A percentile compares a stretch with the other conserved stretches of the same genome.
These are phyloP conservation scores for Delia radicum DNA, from an alignment of 1,140 invertebrate species.

Conservation along the genomic window DNA sequence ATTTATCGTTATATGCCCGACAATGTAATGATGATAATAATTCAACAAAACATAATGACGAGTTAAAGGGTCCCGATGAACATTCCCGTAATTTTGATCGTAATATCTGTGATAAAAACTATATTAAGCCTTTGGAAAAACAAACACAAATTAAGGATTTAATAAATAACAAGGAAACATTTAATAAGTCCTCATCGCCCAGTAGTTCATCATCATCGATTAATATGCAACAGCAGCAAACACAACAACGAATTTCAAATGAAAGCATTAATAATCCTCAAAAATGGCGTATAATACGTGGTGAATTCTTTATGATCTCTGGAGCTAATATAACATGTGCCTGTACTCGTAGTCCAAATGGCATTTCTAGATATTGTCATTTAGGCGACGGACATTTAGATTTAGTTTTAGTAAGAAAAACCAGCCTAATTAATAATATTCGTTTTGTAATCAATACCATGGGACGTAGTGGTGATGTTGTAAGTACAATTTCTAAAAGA, in stretches of 20 bases:
- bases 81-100: background rate
- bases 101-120: slow-evolving; percentile 23
- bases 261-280: background rate
- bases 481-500: slow-evolving; percentile 50
- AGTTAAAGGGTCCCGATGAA: background rate
- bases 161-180: background rate
- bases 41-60: background rate
- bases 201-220: background rate
- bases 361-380: slow-evolving; percentile 78
- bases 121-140: background rate
- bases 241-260: background rate
- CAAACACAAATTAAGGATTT: background rate
- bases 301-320: slow-evolving; percentile 78
- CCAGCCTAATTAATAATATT: slow-evolving; percentile 73
- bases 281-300: slow-evolving; percentile 65
- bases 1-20: background rate
- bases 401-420: slow-evolving; percentile 74
- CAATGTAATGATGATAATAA: background rate
- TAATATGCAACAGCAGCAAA: background rate
- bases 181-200: background rate
- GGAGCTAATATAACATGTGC: slow-evolving; percentile 79
- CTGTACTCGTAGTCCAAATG: slow-evolving; percentile 72
- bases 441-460: slow-evolving; percentile 67
- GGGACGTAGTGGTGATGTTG: slow-evolving; percentile 63
- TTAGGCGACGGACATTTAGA: slow-evolving; percentile 81